Base-by-base conservation (phyloP, 2,888 invertebrate species). In the Ochropleura plecta region DNA sequence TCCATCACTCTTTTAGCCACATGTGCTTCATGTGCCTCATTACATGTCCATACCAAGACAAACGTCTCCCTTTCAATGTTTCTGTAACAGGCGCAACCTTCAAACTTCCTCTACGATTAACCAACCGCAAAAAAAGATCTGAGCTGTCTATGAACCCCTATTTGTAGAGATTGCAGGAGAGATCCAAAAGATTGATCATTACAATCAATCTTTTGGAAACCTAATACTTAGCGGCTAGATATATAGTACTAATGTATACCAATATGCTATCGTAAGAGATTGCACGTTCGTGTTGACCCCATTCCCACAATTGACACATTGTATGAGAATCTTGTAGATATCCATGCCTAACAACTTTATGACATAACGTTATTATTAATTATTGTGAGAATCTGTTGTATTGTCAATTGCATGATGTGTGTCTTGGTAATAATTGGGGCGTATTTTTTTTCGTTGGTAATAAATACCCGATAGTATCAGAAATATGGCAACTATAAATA, bases 251-350 rank as follows among this genome's bases (percentile, higher is more conserved):
- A 64, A 62, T 68, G n/a, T n/a, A 12, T 44, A 68, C 30, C 30
- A 30, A 30, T 30, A 30, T 30, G 30, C 65, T 62, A 62, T 57
- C 48, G 51, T 57, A 51, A 71, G 44, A 71, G 63, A 73, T 83
- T 70, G 42, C 57, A 55, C 49, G 20, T 59, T 69, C 51, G 71
- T 75, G 44, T 10, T 78, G 72, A 66, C 72, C 79, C 12, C 40
- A 74, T 86, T 84, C 83, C 55, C 79, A 86, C 46, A 62, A 62
- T 62, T 74, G 76, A 69, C 69, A 64, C 48, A 67, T 18, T 53
- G 44, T 63, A 40, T 70, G 76, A 48, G 71, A 84, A 84, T 60
- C 75, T 69, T 59, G 69, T 53, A 65, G 53, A 80, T 84, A 71
- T 59, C 65, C 68, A 64, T 66, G 57, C 30, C 70, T 63, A 71